Evolutionary conservation across 2,797 vertebrate species (phyloP).

Genomic region (Sarcoramphus papa): DNA sequence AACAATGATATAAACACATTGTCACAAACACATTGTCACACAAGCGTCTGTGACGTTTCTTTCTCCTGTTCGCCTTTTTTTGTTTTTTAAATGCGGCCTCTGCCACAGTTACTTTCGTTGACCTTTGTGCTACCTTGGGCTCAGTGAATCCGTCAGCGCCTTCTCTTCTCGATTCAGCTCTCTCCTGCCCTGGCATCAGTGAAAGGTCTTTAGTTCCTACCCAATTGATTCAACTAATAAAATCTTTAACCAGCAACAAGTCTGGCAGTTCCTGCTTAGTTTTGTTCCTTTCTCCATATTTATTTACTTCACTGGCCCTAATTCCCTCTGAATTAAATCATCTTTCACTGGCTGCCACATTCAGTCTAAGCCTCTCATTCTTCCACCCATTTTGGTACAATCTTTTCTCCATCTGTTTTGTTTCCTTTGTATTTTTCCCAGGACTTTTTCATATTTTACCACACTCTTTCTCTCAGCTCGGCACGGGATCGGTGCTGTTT

Average conservation of each 20-base stretch:
- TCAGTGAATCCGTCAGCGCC: neutral
- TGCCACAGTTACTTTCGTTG: neutral
- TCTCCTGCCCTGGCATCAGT: neutral
- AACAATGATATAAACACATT: fast-evolving
- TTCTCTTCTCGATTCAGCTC: neutral
- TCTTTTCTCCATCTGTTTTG: neutral
- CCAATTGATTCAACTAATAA: neutral
- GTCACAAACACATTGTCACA: neutral
- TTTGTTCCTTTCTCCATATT: neutral
- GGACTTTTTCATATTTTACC: neutral
- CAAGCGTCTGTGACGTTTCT: neutral
- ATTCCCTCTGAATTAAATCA: neutral
- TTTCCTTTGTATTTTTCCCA: neutral
- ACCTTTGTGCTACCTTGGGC: neutral
- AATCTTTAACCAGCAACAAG: neutral
- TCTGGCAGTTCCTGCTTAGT: neutral
- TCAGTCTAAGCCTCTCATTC: neutral
- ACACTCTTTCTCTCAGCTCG: neutral
- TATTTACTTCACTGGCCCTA: neutral
- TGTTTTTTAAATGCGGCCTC: neutral
- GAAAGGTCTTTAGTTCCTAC: neutral
- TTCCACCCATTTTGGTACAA: neutral
- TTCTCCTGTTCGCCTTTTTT: neutral
- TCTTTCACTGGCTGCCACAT: neutral
- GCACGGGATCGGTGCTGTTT: neutral